A percentile compares a stretch with the other conserved stretches of the same genome.
These are phyloP conservation scores for Drosophila pectinifera DNA, from an alignment of 1,140 invertebrate species.

Conservation along the genomic window DNA sequence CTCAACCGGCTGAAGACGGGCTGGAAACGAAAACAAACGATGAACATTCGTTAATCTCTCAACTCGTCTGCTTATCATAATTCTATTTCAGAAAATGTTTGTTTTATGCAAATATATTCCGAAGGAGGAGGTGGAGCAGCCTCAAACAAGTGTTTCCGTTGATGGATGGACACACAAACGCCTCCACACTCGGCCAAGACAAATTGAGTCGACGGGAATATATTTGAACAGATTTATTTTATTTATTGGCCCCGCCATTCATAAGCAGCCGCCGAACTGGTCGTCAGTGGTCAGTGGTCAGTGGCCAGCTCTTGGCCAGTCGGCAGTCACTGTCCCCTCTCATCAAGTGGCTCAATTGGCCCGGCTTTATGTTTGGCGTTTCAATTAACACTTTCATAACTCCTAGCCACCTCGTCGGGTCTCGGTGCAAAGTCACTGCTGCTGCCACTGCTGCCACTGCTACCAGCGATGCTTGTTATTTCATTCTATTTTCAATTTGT, in stretches of 20 bases:
- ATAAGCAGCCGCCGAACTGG: slow-evolving; percentile 53
- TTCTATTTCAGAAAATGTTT: slow-evolving; percentile 54
- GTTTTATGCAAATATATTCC: slow-evolving; percentile 53
- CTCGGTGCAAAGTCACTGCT: slow-evolving; percentile 14
- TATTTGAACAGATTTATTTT: slow-evolving; percentile 68
- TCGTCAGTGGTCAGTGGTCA: slow-evolving; percentile 32
- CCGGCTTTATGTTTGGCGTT: slow-evolving; percentile 45
- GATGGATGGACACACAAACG: slow-evolving; percentile 57
- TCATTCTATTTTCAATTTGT: slow-evolving; percentile 70
- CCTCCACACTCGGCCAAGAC: slow-evolving; percentile 52
- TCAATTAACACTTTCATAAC: slow-evolving; percentile 74
- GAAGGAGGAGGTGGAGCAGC: slow-evolving; percentile 1
- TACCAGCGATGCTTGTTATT: slow-evolving; percentile 48
- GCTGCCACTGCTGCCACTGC: slow-evolving; percentile 33
- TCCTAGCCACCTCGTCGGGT: slow-evolving; percentile 44
- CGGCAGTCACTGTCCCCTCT: slow-evolving; percentile 22
- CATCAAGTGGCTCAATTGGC: too few relatives aligned
- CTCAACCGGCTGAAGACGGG: slow-evolving; percentile 33
- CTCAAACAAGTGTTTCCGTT: slow-evolving; percentile 56
- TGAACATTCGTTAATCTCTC: slow-evolving; percentile 63
- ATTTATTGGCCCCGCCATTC: slow-evolving; percentile 69
- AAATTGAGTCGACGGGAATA: slow-evolving; percentile 64
- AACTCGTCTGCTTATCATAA: slow-evolving; percentile 59
- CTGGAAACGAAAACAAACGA: slow-evolving; percentile 46
- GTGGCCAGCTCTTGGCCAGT: slow-evolving; percentile 14